These are phyloP conservation scores for Mnemiopsis leidyi DNA, from an alignment of 37 sponge, comb jelly and placozoan species.

Conservation along the genomic window DNA sequence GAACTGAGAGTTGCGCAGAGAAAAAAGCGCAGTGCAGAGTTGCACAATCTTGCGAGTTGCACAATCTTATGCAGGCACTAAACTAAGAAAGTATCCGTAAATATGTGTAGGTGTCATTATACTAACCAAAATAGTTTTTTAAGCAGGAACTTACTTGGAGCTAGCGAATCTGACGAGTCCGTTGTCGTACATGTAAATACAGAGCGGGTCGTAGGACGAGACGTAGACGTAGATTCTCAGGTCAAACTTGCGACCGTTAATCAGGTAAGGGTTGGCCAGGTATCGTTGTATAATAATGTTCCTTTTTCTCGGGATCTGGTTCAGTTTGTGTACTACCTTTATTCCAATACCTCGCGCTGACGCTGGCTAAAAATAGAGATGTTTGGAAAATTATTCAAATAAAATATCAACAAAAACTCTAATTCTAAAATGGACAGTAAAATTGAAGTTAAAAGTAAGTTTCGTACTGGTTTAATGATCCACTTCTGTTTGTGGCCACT, in stretches of 20 bases:
- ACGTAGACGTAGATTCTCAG: conserved; percentile 93
- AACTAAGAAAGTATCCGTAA: too few relatives aligned
- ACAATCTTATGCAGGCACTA: too few relatives aligned
- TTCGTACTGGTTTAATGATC: conserved; percentile 86
- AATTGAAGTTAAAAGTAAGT: too few relatives aligned
- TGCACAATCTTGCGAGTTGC: too few relatives aligned
- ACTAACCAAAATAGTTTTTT: too few relatives aligned
- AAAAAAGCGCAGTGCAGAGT: too few relatives aligned
- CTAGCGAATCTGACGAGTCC: conserved; percentile 94
- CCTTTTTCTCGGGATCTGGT: conserved; percentile 80
- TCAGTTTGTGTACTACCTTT: conserved; percentile 77
- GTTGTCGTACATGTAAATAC: conserved; percentile 84
- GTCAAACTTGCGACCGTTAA: conserved; percentile 95
- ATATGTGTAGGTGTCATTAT: neutral
- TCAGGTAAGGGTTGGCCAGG: conserved; percentile 80
- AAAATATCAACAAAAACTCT: too few relatives aligned
- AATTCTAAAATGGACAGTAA: too few relatives aligned
- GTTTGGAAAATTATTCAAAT: neutral
- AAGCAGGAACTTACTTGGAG: conserved; percentile 82
- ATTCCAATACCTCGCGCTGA: conserved; percentile 95
- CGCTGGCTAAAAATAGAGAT: conserved; percentile 76
- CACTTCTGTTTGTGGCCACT: conserved; percentile 80
- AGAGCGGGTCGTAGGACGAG: conserved; percentile 85
- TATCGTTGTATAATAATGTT: conserved; percentile 88
- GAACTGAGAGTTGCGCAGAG: too few relatives aligned